Evolutionary conservation across 2,797 vertebrate species (phyloP), one percentile per base, ranked within the genome.

Genomic region (Tachyglossus aculeatus): DNA sequence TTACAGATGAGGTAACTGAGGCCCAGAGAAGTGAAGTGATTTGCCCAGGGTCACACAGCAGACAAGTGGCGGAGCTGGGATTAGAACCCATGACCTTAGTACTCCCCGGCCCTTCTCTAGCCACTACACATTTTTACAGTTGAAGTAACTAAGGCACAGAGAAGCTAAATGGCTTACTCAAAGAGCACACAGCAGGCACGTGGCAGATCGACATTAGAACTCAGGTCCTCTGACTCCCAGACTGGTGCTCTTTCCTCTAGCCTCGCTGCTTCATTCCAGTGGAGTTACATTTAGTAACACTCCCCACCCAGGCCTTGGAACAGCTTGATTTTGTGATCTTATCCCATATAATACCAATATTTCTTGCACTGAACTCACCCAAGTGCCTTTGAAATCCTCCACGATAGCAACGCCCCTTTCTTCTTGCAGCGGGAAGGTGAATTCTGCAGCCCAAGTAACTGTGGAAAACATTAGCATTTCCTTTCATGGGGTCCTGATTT

Each of bases 401-500:
- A n/a, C n/a, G n/a, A n/a, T n/a, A n/a, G n/a, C 68, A 41, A 12
- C 33, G 51, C 2, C 24, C 12, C 18, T 22, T 27, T 4, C n/a
- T 58, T 59, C 25, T 66, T 59, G 39, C 27, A 12, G 45, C 43
- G 41, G 29, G n/a, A n/a, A n/a, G n/a, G n/a, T n/a, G n/a, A n/a
- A 65, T 78, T 71, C 57, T 55, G 13, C 1, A 1, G 55, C 37
- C 55, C 64, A 56, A 29, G 40, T 45, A 40, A 21, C 36, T 45
- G 41, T 45, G 18, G 27, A 75, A 71, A 65, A 61, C 56, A 22
- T 11, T 52, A 55, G 44, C 52, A 73, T 76, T 38, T 51, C 54
- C 73, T 85, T 75, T 67, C 56, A 57, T 70, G 79, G 39, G 57
- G 31, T 44, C 67, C 66, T 68, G 15, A 68, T 75, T 76, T 22